These are phyloP conservation scores for Camelus dromedarius DNA, from an alignment of 2,113 vertebrate species.

Conservation along the genomic window DNA sequence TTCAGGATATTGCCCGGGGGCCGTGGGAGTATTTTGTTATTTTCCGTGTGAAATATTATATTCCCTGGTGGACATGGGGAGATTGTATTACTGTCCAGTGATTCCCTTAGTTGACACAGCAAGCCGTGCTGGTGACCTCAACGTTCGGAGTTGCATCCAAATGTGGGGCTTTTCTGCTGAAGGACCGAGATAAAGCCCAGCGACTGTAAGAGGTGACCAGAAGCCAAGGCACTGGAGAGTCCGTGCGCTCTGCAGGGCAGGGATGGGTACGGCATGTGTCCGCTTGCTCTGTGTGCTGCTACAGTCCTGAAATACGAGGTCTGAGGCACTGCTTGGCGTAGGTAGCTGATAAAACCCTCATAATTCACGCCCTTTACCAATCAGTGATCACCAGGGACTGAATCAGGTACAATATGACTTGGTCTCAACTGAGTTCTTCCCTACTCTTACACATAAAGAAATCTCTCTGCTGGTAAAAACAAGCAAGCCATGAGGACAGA, in stretches of 20 bases:
- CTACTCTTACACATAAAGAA: neutral
- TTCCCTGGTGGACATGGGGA: conserved; percentile 49
- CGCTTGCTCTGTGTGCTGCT: rapidly evolving
- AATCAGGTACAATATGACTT: neutral
- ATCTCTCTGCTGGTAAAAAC: neutral
- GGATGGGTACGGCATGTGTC: rapidly evolving
- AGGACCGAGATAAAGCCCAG: conserved; percentile 15
- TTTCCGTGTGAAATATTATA: conserved; percentile 81
- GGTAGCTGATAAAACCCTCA: neutral
- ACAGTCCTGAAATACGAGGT: neutral
- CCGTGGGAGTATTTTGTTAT: conserved; percentile 79
- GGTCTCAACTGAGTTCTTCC: conserved; percentile 27
- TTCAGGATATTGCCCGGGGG: conserved; percentile 81
- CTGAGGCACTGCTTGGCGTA: no score
- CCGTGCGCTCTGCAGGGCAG: no score
- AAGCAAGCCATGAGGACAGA: neutral
- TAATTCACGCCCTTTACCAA: neutral
- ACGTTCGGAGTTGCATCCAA: conserved; percentile 55
- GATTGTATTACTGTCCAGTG: conserved; percentile 73
- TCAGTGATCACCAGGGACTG: neutral
- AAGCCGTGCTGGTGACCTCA: conserved; percentile 47
- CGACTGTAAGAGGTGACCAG: neutral
- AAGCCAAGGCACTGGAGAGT: neutral
- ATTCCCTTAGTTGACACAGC: conserved; percentile 67
- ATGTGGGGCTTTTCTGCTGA: conserved; percentile 25